phyloP scores from a whole-genome alignment of 1,140 invertebrate genomes.

The Camponotus floridanus region DNA sequence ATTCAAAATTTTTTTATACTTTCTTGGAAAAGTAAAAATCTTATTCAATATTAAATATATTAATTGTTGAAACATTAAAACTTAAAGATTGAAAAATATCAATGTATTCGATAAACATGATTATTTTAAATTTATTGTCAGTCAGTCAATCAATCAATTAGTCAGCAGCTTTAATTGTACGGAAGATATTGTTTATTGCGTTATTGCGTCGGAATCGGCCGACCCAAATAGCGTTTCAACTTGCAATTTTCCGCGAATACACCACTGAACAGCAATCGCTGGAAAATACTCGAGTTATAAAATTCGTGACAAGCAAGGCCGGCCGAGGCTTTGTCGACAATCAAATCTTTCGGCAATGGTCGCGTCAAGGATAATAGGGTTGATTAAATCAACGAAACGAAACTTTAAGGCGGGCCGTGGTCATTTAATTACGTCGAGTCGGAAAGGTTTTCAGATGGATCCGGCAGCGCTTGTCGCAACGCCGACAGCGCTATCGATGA shows the following conservation, averaged over 20 bases:
- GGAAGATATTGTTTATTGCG: slow-evolving; percentile 19
- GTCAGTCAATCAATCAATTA: not conserved
- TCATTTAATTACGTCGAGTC: slow-evolving; percentile 70
- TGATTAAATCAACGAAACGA: slow-evolving; percentile 74
- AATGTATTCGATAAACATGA: not conserved
- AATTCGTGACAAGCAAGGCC: slow-evolving; percentile 37
- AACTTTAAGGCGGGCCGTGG: slow-evolving; percentile 69
- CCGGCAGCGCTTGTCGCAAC: slow-evolving; percentile 6
- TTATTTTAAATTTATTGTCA: slow-evolving; percentile 1
- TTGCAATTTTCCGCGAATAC: slow-evolving; percentile 49
- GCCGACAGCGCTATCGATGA: slow-evolving; percentile 50
- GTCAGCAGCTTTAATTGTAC: slow-evolving; percentile 35
- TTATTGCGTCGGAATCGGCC: not conserved
- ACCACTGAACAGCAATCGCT: not conserved
- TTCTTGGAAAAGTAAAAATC: not conserved
- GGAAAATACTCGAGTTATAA: slow-evolving; percentile 52
- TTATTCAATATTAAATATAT: not conserved
- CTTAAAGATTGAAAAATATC: not conserved
- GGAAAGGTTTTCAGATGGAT: slow-evolving; percentile 64
- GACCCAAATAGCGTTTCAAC: slow-evolving; percentile 28
- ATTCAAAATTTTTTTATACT: slow-evolving; percentile 6
- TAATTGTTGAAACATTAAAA: not conserved
- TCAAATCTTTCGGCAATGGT: slow-evolving; percentile 64
- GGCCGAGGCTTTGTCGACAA: slow-evolving; percentile 37
- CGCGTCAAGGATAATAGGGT: slow-evolving; percentile 48